Conservation (phyloP, 2,888 invertebrate species). For the Agonopterix alstromeriana region DNA sequence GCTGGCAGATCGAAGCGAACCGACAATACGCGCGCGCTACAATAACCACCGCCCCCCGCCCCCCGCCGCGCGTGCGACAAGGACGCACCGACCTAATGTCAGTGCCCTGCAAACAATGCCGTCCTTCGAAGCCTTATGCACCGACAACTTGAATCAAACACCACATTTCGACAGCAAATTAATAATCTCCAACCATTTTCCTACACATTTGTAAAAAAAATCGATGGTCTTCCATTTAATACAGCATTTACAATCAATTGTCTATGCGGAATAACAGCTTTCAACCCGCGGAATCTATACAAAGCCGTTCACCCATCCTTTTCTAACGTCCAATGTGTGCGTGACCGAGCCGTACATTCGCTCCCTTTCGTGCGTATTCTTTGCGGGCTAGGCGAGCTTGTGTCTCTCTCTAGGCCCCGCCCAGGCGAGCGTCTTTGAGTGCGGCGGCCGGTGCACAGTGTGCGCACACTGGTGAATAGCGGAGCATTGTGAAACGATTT, state of each 20-base stretch:
- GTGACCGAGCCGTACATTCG: conserved; percentile 41
- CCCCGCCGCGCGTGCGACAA: conserved; percentile 63
- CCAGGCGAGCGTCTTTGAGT: conserved; percentile 55
- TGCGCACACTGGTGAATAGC: conserved; percentile 54
- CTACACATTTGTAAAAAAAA: conserved; percentile 22
- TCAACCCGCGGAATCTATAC: conserved; percentile 68
- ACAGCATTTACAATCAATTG: conserved; percentile 62
- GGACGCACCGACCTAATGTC: conserved; percentile 74
- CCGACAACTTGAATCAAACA: conserved; percentile 38
- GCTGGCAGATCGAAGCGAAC: conserved; percentile 72
- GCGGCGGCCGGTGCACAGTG: conserved; percentile 47
- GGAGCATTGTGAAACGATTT: conserved; percentile 61
- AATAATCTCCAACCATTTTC: conserved; percentile 2
- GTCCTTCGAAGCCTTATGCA: conserved; percentile 43
- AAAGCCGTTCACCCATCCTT: conserved; percentile 69
- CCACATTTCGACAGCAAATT: conserved; percentile 15
- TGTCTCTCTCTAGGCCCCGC: conserved; percentile 70
- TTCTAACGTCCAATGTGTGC: conserved; percentile 67
- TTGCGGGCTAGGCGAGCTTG: conserved; percentile 45
- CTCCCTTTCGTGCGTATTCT: conserved; percentile 44
- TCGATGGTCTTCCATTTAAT: conserved; percentile 31
- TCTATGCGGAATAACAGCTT: conserved; percentile 68
- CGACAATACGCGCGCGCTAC: conserved; percentile 76
- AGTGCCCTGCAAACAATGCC: conserved; percentile 75
- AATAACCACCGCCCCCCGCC: conserved; percentile 69